phyloP scores from a whole-genome alignment of 2,113 vertebrate genomes.

The Gallinago undulata region DNA sequence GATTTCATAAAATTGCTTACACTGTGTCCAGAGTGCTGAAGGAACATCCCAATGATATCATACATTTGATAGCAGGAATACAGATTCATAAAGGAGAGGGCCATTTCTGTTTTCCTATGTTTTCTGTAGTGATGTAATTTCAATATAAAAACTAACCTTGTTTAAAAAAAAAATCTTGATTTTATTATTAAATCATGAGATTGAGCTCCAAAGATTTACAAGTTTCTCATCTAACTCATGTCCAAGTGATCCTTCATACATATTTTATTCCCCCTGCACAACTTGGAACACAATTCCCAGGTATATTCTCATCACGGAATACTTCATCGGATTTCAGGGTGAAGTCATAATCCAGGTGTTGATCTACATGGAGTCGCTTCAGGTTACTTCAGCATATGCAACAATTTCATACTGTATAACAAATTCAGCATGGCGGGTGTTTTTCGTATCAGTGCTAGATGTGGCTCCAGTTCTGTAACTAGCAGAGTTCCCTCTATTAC shows the following conservation, averaged over 20 bases:
- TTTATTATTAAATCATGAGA: constrained; percentile 25
- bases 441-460: neutral
- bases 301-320: neutral
- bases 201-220: neutral
- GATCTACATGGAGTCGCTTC: neutral
- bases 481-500: neutral
- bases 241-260: neutral
- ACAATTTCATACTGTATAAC: neutral
- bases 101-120: neutral
- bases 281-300: neutral
- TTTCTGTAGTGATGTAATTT: neutral
- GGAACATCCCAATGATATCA: neutral
- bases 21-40: neutral
- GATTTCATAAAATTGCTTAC: neutral
- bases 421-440: neutral
- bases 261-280: neutral
- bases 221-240: neutral
- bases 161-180: neutral
- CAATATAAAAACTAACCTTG: neutral
- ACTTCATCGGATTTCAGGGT: neutral
- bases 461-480: neutral
- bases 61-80: neutral
- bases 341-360: neutral
- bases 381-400: neutral
- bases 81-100: neutral